Evolutionary conservation across 2,797 vertebrate species (phyloP), one percentile per base, ranked within the genome.

Genomic region (Saxicola maurus): DNA sequence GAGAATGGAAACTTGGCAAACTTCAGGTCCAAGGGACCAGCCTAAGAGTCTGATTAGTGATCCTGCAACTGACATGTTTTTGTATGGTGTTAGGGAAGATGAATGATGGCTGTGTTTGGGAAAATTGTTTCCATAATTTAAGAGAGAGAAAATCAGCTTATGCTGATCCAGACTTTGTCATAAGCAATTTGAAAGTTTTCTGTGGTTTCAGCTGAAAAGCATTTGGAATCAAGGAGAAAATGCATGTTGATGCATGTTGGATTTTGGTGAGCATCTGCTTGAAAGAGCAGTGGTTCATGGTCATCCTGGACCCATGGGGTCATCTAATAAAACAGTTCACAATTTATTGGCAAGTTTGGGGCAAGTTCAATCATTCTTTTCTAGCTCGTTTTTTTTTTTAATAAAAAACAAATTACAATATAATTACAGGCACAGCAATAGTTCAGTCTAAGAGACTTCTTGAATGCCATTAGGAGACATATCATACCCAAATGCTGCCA

Each of bases 1-100:
- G 81, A 61, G 86, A 82, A 76, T 65, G 71, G 88, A 92, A 95
- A 90, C 49, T 76, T 92, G 86, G 45, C 64, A 51, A 31, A 40
- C 28, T 57, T 66, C 0, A 2, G 33, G 46, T 80, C n/a, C 1
- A 1, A 82, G 35, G 17, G 11, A 51, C 35, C 65, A 81, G 53
- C 55, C 45, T 66, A 14, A 31, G 62, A 30, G 35, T 76, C 74
- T 4, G 2, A 64, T 73, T 38, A 76, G 49, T 0, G 1, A 67
- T 60, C 56, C 74, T 77, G 67, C 33, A 68, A 60, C 33, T 30
- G 25, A 28, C 28, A 4, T 71, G 30, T 51, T 82, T 69, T 73
- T 67, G 23, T 51, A 37, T 25, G 60, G 67, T 82, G 13, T 88
- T 82, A 67, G 72, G 35, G 78, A 90, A 85, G 53, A 68, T 53